Evolutionary conservation across 2,113 vertebrate genomes (phyloP).

Genomic region (Manacus vitellinus): DNA sequence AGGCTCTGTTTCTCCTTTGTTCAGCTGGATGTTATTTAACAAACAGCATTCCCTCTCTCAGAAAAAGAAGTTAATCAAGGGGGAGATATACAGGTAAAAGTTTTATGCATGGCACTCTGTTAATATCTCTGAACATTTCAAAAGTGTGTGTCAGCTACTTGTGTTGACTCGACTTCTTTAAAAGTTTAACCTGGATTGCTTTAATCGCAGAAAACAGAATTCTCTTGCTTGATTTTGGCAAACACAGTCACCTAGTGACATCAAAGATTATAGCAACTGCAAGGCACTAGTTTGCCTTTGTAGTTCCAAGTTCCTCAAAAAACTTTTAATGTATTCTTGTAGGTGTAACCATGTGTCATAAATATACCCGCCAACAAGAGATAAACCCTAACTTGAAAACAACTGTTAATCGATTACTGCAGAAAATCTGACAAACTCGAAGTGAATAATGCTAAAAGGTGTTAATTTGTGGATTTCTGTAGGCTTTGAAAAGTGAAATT

Average conservation of each 20-base stretch:
- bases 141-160: background rate
- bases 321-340: slow-evolving; percentile 65
- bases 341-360: slow-evolving; percentile 61
- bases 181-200: slow-evolving; percentile 60
- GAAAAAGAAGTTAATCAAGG: slow-evolving; percentile 14
- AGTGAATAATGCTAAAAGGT: slow-evolving; percentile 20
- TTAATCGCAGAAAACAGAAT: slow-evolving; percentile 39
- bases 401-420: slow-evolving; percentile 56
- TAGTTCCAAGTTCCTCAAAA: slow-evolving; percentile 41
- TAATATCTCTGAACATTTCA: slow-evolving; percentile 64
- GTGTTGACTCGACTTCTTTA: slow-evolving; percentile 46
- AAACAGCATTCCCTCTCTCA: slow-evolving; percentile 1
- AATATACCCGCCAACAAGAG: slow-evolving; percentile 51
- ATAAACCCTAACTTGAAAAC: slow-evolving; percentile 55
- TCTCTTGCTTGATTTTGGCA: slow-evolving; percentile 59
- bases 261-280: slow-evolving; percentile 60
- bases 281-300: slow-evolving; percentile 48
- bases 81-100: slow-evolving; percentile 57
- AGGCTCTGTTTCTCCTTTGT: slow-evolving; percentile 32
- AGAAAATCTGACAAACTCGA: slow-evolving; percentile 25
- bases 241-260: slow-evolving; percentile 58
- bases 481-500: slow-evolving; percentile 21
- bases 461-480: slow-evolving; percentile 45
- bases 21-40: slow-evolving; percentile 32
- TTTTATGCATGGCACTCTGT: slow-evolving; percentile 52